phyloP scores from a whole-genome alignment of 2,113 vertebrate species.

The Ovis canadensis region DNA sequence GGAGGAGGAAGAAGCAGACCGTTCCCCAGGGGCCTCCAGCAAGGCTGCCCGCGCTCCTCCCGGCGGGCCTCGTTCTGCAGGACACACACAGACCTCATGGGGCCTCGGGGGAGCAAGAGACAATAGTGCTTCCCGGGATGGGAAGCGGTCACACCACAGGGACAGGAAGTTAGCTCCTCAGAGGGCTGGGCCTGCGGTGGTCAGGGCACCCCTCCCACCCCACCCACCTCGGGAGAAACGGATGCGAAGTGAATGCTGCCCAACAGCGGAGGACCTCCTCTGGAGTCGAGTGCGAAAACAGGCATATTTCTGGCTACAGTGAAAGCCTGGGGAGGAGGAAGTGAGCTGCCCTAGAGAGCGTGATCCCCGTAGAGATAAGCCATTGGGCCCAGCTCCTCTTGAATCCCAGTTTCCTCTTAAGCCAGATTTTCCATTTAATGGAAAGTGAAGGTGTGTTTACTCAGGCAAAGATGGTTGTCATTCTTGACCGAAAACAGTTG shows the following conservation, averaged over 20 bases:
- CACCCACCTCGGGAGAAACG: not conserved
- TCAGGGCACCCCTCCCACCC: not conserved
- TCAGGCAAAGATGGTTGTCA: not conserved
- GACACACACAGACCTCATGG: not conserved
- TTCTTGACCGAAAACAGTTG: not conserved
- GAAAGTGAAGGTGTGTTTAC: not conserved
- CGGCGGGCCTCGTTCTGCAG: not conserved
- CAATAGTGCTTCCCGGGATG: not conserved
- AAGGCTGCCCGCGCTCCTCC: too few relatives aligned
- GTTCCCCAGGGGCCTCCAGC: not conserved
- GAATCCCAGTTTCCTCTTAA: not conserved
- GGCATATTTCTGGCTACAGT: not conserved
- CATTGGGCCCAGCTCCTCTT: not conserved
- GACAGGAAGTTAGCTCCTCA: not conserved
- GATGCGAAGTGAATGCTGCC: not conserved
- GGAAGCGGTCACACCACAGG: not conserved
- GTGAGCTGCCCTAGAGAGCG: not conserved
- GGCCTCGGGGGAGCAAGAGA: not conserved
- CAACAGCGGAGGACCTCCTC: not conserved
- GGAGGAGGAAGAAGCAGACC: not conserved
- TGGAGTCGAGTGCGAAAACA: not conserved
- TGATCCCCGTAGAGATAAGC: not conserved
- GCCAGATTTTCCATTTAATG: not conserved
- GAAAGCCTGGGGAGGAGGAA: not conserved
- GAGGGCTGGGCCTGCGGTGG: not conserved